These are phyloP conservation scores for Cercopithecus mona DNA, from an alignment of 2,113 vertebrate genomes.

Conservation along the genomic window DNA sequence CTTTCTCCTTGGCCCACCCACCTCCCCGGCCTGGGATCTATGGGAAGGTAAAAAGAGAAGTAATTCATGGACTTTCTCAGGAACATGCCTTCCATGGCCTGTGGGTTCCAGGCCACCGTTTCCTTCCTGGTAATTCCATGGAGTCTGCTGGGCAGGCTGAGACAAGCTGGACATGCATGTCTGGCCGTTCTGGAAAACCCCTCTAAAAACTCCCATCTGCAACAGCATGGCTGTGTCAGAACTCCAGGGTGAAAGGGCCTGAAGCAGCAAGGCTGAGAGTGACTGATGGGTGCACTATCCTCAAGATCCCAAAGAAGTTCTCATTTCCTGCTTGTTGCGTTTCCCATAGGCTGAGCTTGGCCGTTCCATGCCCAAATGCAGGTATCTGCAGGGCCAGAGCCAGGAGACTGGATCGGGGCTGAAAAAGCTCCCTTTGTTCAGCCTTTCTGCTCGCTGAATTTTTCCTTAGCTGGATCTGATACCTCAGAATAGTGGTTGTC, in stretches of 20 bases:
- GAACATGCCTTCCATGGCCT: background rate
- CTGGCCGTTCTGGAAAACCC: conserved; percentile 40
- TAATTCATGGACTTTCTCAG: background rate
- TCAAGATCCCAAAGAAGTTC: fast-evolving
- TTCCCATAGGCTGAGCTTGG: background rate
- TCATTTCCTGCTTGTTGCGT: too few relatives aligned
- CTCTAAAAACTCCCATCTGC: conserved; percentile 60
- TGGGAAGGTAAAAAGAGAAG: background rate
- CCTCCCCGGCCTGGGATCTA: background rate
- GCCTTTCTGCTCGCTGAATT: background rate
- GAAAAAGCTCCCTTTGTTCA: conserved; percentile 18
- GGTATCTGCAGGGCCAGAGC: background rate
- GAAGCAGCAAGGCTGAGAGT: background rate
- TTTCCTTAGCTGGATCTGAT: conserved; percentile 19
- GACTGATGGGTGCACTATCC: fast-evolving
- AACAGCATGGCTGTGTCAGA: background rate
- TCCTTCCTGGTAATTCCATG: conserved; percentile 27
- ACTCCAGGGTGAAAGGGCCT: background rate
- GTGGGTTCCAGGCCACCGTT: background rate
- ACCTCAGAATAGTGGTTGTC: conserved; percentile 5
- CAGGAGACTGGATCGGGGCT: conserved; percentile 8
- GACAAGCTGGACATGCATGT: background rate
- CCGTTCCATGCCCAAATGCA: fast-evolving
- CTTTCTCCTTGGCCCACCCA: background rate
- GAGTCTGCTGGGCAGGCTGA: fast-evolving